Percentiles rank a stretch among this genome's conserved stretches.
Evolutionary conservation across 2,797 vertebrate species (phyloP).

Genomic region (Platyrinchus mystaceus): DNA sequence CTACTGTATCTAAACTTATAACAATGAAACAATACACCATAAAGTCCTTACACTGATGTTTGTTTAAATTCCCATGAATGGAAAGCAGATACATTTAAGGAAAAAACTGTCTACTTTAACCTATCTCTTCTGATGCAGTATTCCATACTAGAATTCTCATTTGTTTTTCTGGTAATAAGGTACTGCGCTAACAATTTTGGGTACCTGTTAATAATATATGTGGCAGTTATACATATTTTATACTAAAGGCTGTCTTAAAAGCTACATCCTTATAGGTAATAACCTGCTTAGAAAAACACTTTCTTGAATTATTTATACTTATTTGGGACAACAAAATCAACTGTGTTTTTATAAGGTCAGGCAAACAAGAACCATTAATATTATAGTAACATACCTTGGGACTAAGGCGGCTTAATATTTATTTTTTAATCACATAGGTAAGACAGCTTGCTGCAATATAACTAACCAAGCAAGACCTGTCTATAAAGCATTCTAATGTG

Average conservation of each 20-base stretch:
- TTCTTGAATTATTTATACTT: slow-evolving; percentile 72
- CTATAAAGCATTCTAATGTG: background rate
- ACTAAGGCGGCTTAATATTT: slow-evolving; percentile 40
- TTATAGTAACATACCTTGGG: slow-evolving; percentile 25
- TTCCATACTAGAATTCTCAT: background rate
- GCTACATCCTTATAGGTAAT: slow-evolving; percentile 68
- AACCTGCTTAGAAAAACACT: slow-evolving; percentile 64
- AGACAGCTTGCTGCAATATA: background rate
- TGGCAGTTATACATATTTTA: slow-evolving; percentile 73
- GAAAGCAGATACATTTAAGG: background rate
- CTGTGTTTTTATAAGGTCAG: slow-evolving; percentile 67
- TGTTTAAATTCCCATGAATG: background rate
- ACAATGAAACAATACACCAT: background rate
- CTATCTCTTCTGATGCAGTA: slow-evolving; percentile 3
- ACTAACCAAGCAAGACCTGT: slow-evolving; percentile 27
- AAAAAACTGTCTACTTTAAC: background rate
- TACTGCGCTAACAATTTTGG: slow-evolving; percentile 32
- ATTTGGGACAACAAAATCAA: slow-evolving; percentile 70
- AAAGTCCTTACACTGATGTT: background rate
- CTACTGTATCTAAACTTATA: background rate
- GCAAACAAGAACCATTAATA: slow-evolving; percentile 66
- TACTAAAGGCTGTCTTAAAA: slow-evolving; percentile 69
- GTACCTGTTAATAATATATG: slow-evolving; percentile 71
- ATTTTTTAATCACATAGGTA: slow-evolving; percentile 36
- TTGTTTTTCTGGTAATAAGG: slow-evolving; percentile 36